These are phyloP conservation scores for Philopotamus ludificatus DNA, from an alignment of 1,140 invertebrate species.

Conservation along the genomic window DNA sequence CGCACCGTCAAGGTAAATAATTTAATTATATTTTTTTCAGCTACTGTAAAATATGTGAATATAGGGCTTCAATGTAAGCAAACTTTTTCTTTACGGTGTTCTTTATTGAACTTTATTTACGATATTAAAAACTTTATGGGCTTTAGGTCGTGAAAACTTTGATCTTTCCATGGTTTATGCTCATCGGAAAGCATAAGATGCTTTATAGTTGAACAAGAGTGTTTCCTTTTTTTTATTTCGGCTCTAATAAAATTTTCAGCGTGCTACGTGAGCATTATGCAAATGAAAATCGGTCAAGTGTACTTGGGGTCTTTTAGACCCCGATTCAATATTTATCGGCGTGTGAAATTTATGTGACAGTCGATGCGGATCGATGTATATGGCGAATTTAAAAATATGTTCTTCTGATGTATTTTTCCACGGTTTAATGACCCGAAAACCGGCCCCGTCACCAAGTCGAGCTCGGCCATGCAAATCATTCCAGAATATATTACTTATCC, in stretches of 20 bases:
- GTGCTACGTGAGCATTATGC: not conserved
- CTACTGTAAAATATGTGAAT: no score
- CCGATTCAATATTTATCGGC: not conserved
- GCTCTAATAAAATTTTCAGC: not conserved
- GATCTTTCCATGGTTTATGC: conserved; percentile 1
- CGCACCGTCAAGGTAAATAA: conserved; percentile 31
- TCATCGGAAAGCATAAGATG: not conserved
- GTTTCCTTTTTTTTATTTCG: not conserved
- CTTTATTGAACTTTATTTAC: conserved; percentile 23
- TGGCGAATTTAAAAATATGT: no score
- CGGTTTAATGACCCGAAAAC: no score
- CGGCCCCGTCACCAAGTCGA: no score
- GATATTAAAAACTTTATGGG: conserved; percentile 24
- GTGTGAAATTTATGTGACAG: not conserved
- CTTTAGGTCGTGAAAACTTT: conserved; percentile 23
- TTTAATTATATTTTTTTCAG: not conserved
- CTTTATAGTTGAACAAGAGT: not conserved
- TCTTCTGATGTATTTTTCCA: no score
- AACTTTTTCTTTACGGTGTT: not conserved
- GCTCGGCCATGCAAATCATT: no score
- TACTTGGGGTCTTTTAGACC: not conserved
- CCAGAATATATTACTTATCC: no score
- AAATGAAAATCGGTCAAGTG: not conserved
- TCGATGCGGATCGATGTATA: not conserved
- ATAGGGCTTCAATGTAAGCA: no score